Conservation (phyloP, 1,140 invertebrate genomes). For the Helicorthomorpha holstii region DNA sequence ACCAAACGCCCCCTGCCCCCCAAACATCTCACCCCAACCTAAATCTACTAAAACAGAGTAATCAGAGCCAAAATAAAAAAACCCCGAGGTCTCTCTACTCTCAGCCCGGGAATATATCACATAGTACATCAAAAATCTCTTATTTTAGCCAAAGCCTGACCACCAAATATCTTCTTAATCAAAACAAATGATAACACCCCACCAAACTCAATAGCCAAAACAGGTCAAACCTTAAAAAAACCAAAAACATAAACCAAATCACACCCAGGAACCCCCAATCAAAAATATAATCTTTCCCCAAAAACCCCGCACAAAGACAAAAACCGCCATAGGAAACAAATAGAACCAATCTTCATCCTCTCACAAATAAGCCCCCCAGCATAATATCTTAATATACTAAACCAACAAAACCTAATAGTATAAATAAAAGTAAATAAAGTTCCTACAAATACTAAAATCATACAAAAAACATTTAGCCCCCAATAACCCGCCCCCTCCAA, state of each 20-base stretch:
- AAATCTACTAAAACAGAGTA: background rate
- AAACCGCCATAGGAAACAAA: background rate
- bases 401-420: background rate
- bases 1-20: background rate
- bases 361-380: background rate
- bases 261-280: background rate
- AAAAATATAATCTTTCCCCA: background rate
- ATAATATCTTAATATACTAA: background rate
- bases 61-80: background rate
- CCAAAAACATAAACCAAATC: background rate
- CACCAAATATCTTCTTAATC: background rate
- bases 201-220: background rate
- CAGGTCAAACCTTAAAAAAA: background rate
- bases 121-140: background rate
- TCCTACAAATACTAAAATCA: background rate
- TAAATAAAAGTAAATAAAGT: background rate
- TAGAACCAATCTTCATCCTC: background rate
- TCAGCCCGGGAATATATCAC: background rate
- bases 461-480: background rate
- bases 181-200: background rate
- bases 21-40: background rate
- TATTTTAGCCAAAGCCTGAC: background rate
- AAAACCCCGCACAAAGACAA: background rate
- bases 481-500: background rate
- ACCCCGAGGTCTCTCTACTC: background rate